A percentile compares a stretch with the other conserved stretches of the same genome.
Evolutionary conservation across 2,888 invertebrate genomes (phyloP).

Genomic region (Pogonocherus hispidulus): DNA sequence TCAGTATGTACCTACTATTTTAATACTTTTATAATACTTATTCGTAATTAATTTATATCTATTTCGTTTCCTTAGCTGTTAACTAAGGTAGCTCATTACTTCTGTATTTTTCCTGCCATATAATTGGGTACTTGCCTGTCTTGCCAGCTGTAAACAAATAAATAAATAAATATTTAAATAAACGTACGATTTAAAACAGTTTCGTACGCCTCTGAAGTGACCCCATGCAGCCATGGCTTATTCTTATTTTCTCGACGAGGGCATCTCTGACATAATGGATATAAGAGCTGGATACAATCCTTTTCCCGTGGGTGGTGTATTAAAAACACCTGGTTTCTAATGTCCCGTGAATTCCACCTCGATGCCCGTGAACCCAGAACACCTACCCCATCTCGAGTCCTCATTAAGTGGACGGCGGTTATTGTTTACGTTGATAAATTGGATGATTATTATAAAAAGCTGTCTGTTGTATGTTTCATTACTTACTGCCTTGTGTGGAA

Average conservation of each 20-base stretch:
- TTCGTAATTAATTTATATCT: too few species aligned
- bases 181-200: too few species aligned
- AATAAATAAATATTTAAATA: too few species aligned
- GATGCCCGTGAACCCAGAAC: neutral
- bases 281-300: slow-evolving; percentile 16
- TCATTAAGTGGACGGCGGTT: neutral
- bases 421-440: neutral
- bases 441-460: neutral
- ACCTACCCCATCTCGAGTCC: neutral
- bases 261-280: slow-evolving; percentile 14
- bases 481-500: too few species aligned
- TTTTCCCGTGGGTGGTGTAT: slow-evolving; percentile 22
- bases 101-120: too few species aligned
- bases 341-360: slow-evolving; percentile 1
- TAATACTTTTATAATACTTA: too few species aligned
- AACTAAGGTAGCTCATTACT: too few species aligned
- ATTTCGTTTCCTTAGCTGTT: too few species aligned
- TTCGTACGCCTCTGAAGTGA: neutral
- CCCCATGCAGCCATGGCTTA: neutral
- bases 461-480: neutral
- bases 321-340: slow-evolving; percentile 20
- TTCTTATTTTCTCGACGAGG: slow-evolving; percentile 3
- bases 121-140: too few species aligned
- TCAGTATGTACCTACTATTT: too few species aligned
- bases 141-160: too few species aligned